Conservation (phyloP, 2,888 invertebrate genomes). For the Diaphora mendica region DNA sequence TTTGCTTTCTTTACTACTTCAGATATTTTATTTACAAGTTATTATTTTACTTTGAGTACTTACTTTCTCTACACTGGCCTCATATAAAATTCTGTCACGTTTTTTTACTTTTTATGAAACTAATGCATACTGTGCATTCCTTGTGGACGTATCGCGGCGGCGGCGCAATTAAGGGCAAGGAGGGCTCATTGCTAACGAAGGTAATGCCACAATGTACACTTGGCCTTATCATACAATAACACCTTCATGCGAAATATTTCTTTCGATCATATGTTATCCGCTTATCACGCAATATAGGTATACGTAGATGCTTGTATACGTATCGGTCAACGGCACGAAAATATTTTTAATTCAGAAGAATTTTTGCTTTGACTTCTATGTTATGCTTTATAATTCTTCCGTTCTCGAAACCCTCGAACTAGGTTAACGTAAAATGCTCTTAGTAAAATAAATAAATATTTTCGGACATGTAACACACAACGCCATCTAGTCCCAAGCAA, state of each 20-base stretch:
- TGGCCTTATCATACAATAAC: slow-evolving; percentile 31
- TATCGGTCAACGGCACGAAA: neutral
- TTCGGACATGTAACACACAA: too few species aligned
- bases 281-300: slow-evolving; percentile 1
- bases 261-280: neutral
- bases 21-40: neutral
- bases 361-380: neutral
- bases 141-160: slow-evolving; percentile 68
- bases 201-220: slow-evolving; percentile 61
- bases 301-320: slow-evolving; percentile 1
- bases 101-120: slow-evolving; percentile 52
- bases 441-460: too few species aligned
- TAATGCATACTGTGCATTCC: slow-evolving; percentile 76
- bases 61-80: slow-evolving; percentile 5
- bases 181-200: slow-evolving; percentile 84
- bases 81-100: slow-evolving; percentile 22
- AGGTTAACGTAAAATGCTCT: neutral
- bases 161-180: slow-evolving; percentile 73
- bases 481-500: too few species aligned
- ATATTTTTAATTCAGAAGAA: neutral
- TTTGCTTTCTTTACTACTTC: neutral
- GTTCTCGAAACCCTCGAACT: neutral
- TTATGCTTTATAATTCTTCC: neutral
- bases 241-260: slow-evolving; percentile 7
- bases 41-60: neutral